A percentile compares a stretch with the other conserved stretches of the same genome.
phyloP scores from a whole-genome alignment of 2,888 invertebrate species.

The Nycteola revayana region DNA sequence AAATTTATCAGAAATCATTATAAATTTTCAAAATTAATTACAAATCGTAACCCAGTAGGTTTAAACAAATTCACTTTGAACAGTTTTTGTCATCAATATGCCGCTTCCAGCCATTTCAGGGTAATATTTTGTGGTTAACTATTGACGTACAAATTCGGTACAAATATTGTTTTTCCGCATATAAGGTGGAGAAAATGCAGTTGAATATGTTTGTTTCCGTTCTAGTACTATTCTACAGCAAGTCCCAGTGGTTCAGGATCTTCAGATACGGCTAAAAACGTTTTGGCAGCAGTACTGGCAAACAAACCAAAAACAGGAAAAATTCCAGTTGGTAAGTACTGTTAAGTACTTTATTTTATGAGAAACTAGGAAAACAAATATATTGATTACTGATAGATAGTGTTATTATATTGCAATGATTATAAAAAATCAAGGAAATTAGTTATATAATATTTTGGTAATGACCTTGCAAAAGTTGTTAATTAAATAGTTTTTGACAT shows the following conservation, averaged over 20 bases:
- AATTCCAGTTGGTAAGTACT: conserved; percentile 76
- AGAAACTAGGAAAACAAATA: too few species aligned
- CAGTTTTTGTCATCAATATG: conserved; percentile 59
- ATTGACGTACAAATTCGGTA: not conserved
- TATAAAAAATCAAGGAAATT: conserved; percentile 5
- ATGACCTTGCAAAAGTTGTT: conserved; percentile 47
- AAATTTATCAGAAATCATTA: conserved; percentile 61
- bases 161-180: too few species aligned
- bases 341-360: too few species aligned
- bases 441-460: conserved; percentile 45
- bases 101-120: conserved; percentile 58
- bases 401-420: too few species aligned
- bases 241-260: conserved; percentile 44
- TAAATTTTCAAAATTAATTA: conserved; percentile 52
- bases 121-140: conserved; percentile 38
- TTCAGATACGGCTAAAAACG: conserved; percentile 71
- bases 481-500: too few species aligned
- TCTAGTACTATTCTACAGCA: conserved; percentile 61
- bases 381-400: too few species aligned
- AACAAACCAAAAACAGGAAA: conserved; percentile 76
- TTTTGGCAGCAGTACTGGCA: conserved; percentile 73
- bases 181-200: conserved; percentile 3
- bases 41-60: conserved; percentile 42
- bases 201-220: conserved; percentile 19
- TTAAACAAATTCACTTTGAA: conserved; percentile 58